Conservation (phyloP, 2,888 invertebrate genomes). For the Ecliptopera silaceata region DNA sequence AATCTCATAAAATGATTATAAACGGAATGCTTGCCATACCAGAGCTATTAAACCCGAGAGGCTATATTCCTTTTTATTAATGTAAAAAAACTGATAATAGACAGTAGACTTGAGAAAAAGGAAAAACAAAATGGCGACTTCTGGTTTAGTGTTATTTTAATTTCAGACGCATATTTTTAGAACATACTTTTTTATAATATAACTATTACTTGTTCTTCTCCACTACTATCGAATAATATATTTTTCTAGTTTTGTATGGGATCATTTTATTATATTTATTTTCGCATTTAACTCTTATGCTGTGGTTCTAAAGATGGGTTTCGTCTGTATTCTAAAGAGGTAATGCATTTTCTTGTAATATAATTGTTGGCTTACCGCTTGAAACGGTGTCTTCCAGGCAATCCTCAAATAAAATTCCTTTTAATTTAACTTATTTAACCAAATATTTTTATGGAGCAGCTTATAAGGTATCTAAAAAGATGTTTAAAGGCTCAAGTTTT, state of each 20-base stretch:
- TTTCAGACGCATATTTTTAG: not conserved
- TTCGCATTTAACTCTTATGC: slow-evolving; percentile 8
- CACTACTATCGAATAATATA: not conserved
- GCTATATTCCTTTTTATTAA: too few species aligned
- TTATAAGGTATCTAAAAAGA: too few species aligned
- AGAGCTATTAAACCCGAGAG: too few species aligned
- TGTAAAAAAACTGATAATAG: too few species aligned
- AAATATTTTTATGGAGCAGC: not conserved
- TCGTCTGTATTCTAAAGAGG: slow-evolving; percentile 9
- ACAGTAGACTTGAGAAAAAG: too few species aligned
- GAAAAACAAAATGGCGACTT: not conserved
- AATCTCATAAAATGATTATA: too few species aligned
- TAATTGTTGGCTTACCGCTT: not conserved
- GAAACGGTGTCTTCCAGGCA: not conserved
- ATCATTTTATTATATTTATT: slow-evolving; percentile 19
- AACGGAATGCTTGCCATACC: too few species aligned
- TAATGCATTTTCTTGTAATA: not conserved
- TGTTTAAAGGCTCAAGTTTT: too few species aligned
- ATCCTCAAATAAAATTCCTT: too few species aligned
- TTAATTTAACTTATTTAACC: not conserved
- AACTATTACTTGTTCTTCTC: not conserved
- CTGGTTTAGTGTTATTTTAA: not conserved
- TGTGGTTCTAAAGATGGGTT: slow-evolving; percentile 9
- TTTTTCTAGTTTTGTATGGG: slow-evolving; percentile 2
- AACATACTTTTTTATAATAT: not conserved